Base-by-base conservation (phyloP, 2,797 vertebrate genomes). In the Bucorvus abyssinicus region DNA sequence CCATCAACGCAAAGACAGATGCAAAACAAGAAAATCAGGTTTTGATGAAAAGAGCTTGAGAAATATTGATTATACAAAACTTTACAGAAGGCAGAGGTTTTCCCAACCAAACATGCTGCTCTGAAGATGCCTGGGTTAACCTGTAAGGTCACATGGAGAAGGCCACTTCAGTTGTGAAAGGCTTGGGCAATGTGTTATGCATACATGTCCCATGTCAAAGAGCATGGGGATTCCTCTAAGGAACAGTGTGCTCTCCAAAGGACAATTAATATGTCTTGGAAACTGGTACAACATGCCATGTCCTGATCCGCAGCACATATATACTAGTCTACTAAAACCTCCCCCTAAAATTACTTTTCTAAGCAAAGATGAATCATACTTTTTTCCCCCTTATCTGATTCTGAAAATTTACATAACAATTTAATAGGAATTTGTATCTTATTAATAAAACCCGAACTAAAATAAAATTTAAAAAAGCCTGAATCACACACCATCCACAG, bases 161-260 rank as follows among this genome's bases (percentile, higher is more conserved):
- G 36, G 23, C 20, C 42, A 64, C 29, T 23, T 64, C 59, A 38
- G 11, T 49, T 42, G 38, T 2, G 26, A 73, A 84, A 56, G 14
- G 22, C 26, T 42, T 34, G 45, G 14, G 27, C 1, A 15, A 49
- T 5, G 7, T 17, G 24, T 16, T 30, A 18, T 38, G 65, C 49
- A 45, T 20, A 34, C 3, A 3, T 36, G 49, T 59, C 14, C 59
- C 36, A 17, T 9, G 12, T 21, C 7, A 49, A 38, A 67, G 38
- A 49, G 84, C 29, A n/a, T 0, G 0, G 9, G 40, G 22, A 45
- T 14, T 67, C 44, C 59, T 68, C 32, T 8, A 59, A 21, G 0
- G 13, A 87, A 49, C 55, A 45, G 1, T 2, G 26, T 53, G 68
- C n/a, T 75, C 50, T 79, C 0, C 1, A 36, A 74, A 68, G 21